Base-by-base conservation (phyloP, 2,888 invertebrate species). In the Agonopterix alstromeriana region DNA sequence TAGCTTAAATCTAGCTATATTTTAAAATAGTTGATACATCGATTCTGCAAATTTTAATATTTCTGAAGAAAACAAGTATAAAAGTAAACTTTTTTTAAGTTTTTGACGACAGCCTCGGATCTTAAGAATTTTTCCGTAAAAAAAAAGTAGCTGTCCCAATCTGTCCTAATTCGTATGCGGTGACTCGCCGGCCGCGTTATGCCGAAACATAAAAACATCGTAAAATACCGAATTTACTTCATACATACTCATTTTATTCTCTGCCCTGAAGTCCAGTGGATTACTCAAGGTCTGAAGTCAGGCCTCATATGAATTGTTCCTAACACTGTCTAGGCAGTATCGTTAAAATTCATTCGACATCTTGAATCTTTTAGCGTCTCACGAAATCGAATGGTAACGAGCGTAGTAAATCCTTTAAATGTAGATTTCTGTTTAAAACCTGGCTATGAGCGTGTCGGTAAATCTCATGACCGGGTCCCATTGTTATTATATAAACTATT, bases 161-260 rank as follows among this genome's bases (percentile, higher is more conserved):
- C 36, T 54, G 50, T 51, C 36, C 53, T 56, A 56, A 64, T 69
- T 67, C 55, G 61, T 65, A 68, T 66, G 67, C 68, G 58, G 57
- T 55, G 60, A 50, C 57, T 60, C 50, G 57, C 52, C 50, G 60
- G 51, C 50, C 57, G 54, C 57, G 65, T 65, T 60, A 67, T 53
- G 56, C 60, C 62, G 60, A 67, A 63, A 60, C 67, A 71, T 71
- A 72, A 73, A 72, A 68, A 60, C 51, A 54, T 56, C 67, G 60
- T 73, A 71, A 73, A 65, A 60, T 60, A 61, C 60, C 63, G 67
- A 66, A 68, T 69, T 65, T 61, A 65, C 57, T 65, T 59, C 52
- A 50, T 56, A 53, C 57, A 61, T 61, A 60, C 53, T 52, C 64
- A 67, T 65, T 38, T 38, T 38, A 38, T 38, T 56, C 61, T 62